A percentile compares a stretch with the other conserved stretches of the same genome.
phyloP scores from a whole-genome alignment of 2,888 invertebrate species.

The Dolichopus griseipennis region DNA sequence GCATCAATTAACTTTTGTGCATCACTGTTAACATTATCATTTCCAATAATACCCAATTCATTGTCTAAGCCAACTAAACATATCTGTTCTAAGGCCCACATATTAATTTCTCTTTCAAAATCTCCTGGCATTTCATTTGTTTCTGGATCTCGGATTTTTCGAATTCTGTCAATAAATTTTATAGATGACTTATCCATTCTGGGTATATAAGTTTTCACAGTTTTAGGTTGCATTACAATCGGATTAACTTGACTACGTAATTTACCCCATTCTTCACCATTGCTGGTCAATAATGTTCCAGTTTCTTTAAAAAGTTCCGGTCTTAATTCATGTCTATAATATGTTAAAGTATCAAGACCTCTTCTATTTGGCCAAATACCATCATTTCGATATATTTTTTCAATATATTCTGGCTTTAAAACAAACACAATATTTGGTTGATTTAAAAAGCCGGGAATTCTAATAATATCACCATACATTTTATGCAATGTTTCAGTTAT shows the following conservation, averaged over 20 bases:
- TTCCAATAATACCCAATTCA: constrained; percentile 23
- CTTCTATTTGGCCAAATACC: constrained; percentile 45
- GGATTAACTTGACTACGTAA: constrained; percentile 57
- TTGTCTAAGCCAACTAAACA: constrained; percentile 36
- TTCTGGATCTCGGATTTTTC: constrained; percentile 24
- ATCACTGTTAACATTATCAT: constrained; percentile 16
- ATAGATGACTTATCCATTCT: constrained; percentile 44
- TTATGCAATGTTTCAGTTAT: constrained; percentile 9
- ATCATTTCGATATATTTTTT: constrained; percentile 42
- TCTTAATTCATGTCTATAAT: constrained; percentile 41
- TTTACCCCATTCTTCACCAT: constrained; percentile 51
- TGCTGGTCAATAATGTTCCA: constrained; percentile 25
- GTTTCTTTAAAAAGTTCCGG: constrained; percentile 29
- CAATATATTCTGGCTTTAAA: constrained; percentile 48
- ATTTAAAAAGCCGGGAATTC: constrained; percentile 40
- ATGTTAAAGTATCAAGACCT: constrained; percentile 40
- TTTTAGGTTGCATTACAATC: constrained; percentile 52
- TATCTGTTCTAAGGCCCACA: constrained; percentile 49
- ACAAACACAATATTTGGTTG: constrained; percentile 39
- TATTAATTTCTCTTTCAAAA: constrained; percentile 44
- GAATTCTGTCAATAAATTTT: constrained; percentile 33
- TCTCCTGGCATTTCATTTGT: constrained; percentile 35
- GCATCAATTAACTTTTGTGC: constrained; percentile 14
- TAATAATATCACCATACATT: constrained; percentile 42
- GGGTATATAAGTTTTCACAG: constrained; percentile 45